Percentiles rank a stretch among this genome's conserved stretches.
Evolutionary conservation across 2,113 vertebrate genomes (phyloP).

Genomic region (Myiozetetes cayanensis): DNA sequence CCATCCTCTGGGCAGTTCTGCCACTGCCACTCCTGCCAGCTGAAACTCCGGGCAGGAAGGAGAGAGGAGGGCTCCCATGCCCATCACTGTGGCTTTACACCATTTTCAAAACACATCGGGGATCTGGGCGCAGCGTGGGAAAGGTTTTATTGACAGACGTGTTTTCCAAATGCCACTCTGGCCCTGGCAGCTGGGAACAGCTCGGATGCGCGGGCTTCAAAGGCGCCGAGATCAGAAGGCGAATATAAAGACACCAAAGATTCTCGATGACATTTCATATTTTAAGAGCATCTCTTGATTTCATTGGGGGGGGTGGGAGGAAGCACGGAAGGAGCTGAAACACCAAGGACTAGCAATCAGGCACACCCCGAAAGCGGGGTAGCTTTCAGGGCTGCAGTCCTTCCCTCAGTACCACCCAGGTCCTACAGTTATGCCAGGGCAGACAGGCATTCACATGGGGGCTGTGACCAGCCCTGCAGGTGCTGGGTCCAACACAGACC

Average conservation of each 20-base stretch:
- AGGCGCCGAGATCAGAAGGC: background rate
- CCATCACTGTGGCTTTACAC: background rate
- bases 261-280: background rate
- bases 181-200: background rate
- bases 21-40: background rate
- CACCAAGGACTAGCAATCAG: no score
- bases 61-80: background rate
- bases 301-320: background rate
- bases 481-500: background rate
- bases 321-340: background rate
- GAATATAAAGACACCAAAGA: background rate
- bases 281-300: background rate
- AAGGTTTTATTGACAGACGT: background rate
- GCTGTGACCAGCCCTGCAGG: rapidly evolving
- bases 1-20: background rate
- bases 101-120: background rate
- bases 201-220: background rate
- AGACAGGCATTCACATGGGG: rapidly evolving
- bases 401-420: rapidly evolving
- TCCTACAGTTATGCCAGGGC: background rate
- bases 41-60: background rate
- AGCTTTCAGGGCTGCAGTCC: background rate
- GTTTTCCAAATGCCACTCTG: background rate
- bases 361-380: rapidly evolving
- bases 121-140: background rate